Conservation (phyloP, 2,797 vertebrate genomes). For the Darevskia nairensis region DNA sequence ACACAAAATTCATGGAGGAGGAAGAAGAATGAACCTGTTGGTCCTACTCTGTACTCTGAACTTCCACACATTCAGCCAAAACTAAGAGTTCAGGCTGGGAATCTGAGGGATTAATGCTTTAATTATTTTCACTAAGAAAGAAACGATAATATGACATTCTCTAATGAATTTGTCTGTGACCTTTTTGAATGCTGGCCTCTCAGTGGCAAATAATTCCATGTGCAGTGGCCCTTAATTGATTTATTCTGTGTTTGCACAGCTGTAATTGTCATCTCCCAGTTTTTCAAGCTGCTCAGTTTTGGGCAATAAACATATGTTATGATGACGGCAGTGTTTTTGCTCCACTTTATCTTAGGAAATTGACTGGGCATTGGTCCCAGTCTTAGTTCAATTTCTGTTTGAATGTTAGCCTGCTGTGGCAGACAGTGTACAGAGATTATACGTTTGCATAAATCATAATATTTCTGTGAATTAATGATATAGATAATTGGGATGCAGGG, state of each 20-base stretch:
- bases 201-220: background rate
- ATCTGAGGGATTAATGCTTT: background rate
- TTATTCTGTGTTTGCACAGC: background rate
- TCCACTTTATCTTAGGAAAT: background rate
- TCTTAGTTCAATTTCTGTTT: background rate
- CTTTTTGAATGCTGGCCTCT: background rate
- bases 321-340: background rate
- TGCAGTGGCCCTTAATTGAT: background rate
- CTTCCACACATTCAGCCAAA: background rate
- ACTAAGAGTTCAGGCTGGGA: background rate
- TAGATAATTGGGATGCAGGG: background rate
- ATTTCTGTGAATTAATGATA: background rate
- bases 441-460: background rate
- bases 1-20: too few species aligned
- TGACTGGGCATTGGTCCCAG: background rate
- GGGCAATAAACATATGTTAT: constrained; percentile 2
- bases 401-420: background rate
- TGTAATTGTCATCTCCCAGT: background rate
- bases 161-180: background rate
- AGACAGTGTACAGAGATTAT: background rate
- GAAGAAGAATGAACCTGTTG: too few species aligned
- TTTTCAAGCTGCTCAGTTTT: background rate
- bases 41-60: too few species aligned
- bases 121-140: background rate
- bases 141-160: background rate